A percentile compares a stretch with the other conserved stretches of the same genome.
phyloP scores from a whole-genome alignment of 1,140 invertebrate genomes.

The Eulimnadia texana region DNA sequence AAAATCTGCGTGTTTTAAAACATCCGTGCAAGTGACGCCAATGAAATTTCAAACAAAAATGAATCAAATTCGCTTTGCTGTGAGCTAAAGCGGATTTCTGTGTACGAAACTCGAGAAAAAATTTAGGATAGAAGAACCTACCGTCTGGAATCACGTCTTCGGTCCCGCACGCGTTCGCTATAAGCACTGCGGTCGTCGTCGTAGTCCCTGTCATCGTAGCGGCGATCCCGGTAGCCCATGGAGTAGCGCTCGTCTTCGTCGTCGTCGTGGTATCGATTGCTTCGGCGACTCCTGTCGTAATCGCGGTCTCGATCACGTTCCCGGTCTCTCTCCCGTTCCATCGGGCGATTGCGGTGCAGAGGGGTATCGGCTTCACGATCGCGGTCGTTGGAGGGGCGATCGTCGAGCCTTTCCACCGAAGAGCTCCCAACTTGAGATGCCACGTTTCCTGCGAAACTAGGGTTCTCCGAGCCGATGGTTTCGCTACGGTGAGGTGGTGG shows the following conservation, averaged over 20 bases:
- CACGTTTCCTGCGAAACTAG: not conserved
- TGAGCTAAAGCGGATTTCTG: no score
- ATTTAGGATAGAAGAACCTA: not conserved
- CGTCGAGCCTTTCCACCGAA: not conserved
- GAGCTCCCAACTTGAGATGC: not conserved
- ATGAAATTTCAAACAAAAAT: no score
- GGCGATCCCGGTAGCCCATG: conserved; percentile 9
- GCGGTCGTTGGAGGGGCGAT: conserved; percentile 13
- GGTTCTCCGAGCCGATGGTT: conserved; percentile 23
- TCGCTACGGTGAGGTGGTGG: conserved; percentile 25
- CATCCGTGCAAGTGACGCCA: no score
- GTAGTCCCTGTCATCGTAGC: conserved; percentile 17
- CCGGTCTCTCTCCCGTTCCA: conserved; percentile 7
- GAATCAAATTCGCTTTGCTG: no score
- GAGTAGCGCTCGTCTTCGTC: conserved; percentile 7
- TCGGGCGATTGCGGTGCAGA: conserved; percentile 17
- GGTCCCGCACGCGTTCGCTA: conserved; percentile 16
- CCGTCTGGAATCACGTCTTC: not conserved
- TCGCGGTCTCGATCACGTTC: conserved; percentile 26
- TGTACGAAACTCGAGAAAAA: not conserved
- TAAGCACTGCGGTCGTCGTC: conserved; percentile 19
- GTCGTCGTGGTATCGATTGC: conserved; percentile 5
- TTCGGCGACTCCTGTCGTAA: conserved; percentile 18
- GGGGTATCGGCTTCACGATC: conserved; percentile 26
- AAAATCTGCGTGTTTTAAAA: no score